Percentiles rank a stretch among this genome's conserved stretches.
phyloP scores from a whole-genome alignment of 2,797 vertebrate species.

The Gambusia yucatana region DNA sequence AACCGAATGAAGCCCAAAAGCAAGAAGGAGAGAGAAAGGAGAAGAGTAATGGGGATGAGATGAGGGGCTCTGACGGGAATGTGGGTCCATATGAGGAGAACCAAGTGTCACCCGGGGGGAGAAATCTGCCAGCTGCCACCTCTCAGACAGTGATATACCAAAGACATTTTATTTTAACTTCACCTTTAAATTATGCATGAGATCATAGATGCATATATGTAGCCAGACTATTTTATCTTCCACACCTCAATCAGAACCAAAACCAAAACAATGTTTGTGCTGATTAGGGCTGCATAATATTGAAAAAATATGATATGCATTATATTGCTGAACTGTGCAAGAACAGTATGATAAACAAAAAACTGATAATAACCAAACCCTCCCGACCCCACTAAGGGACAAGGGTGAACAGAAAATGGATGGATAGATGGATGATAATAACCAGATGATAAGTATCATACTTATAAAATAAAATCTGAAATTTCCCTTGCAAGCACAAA shows the following conservation, averaged over 20 bases:
- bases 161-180: constrained; percentile 14
- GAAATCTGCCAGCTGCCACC: constrained; percentile 23
- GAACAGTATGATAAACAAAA: not conserved
- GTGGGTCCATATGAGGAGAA: constrained; percentile 45
- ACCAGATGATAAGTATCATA: not conserved
- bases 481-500: not conserved
- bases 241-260: not conserved
- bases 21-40: constrained; percentile 32
- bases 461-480: not conserved
- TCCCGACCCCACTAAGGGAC: too few species aligned
- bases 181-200: not conserved
- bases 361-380: not conserved
- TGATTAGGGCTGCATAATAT: not conserved
- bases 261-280: not conserved
- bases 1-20: constrained; percentile 74
- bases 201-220: not conserved
- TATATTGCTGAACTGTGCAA: not conserved
- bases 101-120: constrained; percentile 12
- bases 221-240: not conserved
- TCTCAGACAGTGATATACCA: constrained; percentile 1
- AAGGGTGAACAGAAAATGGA: too few species aligned
- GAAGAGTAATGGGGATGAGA: constrained; percentile 54
- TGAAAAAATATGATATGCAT: not conserved
- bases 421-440: too few species aligned
- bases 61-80: constrained; percentile 42